A percentile compares a stretch with the other conserved stretches of the same genome.
phyloP scores from a whole-genome alignment of 2,113 vertebrate species.

The Elanoides forficatus region DNA sequence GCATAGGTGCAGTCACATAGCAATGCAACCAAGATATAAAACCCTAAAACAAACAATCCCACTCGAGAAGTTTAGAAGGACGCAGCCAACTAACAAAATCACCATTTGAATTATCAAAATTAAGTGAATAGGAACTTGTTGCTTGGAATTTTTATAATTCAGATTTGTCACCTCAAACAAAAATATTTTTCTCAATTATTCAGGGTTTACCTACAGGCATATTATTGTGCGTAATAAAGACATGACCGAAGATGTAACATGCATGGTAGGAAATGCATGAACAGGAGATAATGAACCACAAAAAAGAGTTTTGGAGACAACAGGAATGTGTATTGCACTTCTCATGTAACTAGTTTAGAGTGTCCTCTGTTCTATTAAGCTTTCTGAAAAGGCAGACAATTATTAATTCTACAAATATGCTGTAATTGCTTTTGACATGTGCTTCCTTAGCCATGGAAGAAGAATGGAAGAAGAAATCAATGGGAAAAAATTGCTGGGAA shows the following conservation, averaged over 20 bases:
- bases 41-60: neutral
- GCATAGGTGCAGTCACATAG: neutral
- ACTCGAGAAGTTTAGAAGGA: neutral
- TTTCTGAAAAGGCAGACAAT: conserved; percentile 28
- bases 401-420: conserved; percentile 31
- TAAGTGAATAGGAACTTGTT: neutral
- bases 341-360: neutral
- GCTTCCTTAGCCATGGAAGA: conserved; percentile 25
- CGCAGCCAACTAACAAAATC: neutral
- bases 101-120: neutral
- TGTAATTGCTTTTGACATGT: conserved; percentile 33
- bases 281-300: neutral
- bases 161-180: neutral
- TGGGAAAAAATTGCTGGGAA: conserved; percentile 17
- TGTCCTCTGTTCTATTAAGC: neutral
- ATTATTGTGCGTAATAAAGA: neutral
- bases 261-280: neutral
- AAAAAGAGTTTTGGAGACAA: neutral
- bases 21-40: neutral
- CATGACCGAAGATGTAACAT: accelerated
- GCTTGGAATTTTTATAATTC: neutral
- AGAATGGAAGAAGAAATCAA: conserved; percentile 30
- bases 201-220: accelerated
- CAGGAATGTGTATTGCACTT: neutral
- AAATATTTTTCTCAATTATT: neutral